A percentile compares a stretch with the other conserved stretches of the same genome.
Evolutionary conservation across 2,888 invertebrate species (phyloP).

Genomic region (Ornithoptera alexandrae): DNA sequence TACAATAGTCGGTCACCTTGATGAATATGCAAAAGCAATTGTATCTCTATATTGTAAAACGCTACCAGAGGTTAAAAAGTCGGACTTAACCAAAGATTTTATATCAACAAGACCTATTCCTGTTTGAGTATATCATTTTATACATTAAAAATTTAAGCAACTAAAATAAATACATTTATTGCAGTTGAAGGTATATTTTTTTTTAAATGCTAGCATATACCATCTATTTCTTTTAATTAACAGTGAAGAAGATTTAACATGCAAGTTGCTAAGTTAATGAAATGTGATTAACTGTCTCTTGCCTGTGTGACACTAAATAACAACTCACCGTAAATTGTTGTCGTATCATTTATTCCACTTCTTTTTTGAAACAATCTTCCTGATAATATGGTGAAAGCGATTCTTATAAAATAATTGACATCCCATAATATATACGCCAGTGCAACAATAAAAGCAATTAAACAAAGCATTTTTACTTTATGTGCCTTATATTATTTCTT

Average conservation of each 20-base stretch:
- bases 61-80: neutral
- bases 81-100: neutral
- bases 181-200: no score
- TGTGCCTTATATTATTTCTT: neutral
- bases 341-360: slow-evolving; percentile 84
- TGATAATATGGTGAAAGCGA: slow-evolving; percentile 84
- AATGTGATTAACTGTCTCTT: neutral
- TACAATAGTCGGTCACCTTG: neutral
- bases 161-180: no score
- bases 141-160: no score
- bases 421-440: slow-evolving; percentile 87
- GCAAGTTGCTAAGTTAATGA: neutral
- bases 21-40: neutral
- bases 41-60: neutral
- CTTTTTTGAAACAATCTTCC: slow-evolving; percentile 86
- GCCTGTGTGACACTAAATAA: neutral
- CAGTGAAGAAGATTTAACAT: no score
- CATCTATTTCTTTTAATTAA: no score
- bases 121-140: no score
- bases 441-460: slow-evolving; percentile 61
- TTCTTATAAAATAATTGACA: slow-evolving; percentile 88
- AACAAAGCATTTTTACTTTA: slow-evolving; percentile 57
- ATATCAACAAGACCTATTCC: no score
- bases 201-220: no score
- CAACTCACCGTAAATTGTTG: slow-evolving; percentile 87